Percentiles rank a stretch among this genome's conserved stretches.
These are phyloP conservation scores for Terebella lapidaria DNA, from an alignment of 2,888 invertebrate genomes.

Conservation along the genomic window DNA sequence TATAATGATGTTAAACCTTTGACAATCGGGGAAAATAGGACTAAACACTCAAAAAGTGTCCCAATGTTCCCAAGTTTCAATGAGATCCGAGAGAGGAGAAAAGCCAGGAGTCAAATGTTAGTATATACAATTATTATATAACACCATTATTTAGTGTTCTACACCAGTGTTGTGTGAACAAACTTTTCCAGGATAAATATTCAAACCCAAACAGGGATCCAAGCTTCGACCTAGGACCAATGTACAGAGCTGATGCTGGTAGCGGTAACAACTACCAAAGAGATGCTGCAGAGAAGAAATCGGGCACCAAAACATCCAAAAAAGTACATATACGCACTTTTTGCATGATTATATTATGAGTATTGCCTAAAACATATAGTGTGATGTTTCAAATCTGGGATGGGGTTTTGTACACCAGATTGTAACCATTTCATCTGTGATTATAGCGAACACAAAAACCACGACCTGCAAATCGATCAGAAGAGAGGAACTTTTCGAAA, in stretches of 20 bases:
- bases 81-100: slow-evolving; percentile 34
- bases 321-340: too few relatives aligned
- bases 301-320: background rate
- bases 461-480: too few relatives aligned
- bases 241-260: too few relatives aligned
- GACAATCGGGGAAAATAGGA: slow-evolving; percentile 27
- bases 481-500: background rate
- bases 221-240: background rate
- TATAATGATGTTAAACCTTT: slow-evolving; percentile 34
- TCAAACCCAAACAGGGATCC: background rate
- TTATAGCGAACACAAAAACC: too few relatives aligned
- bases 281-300: background rate
- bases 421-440: too few relatives aligned
- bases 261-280: too few relatives aligned
- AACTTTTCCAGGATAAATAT: too few relatives aligned
- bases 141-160: background rate
- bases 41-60: slow-evolving; percentile 36
- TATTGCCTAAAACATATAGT: too few relatives aligned
- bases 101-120: background rate
- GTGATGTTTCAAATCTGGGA: too few relatives aligned
- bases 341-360: too few relatives aligned
- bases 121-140: background rate
- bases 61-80: slow-evolving; percentile 46
- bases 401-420: too few relatives aligned
- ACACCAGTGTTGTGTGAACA: too few relatives aligned